Evolutionary conservation across 1,140 invertebrate genomes (phyloP), one percentile per base, ranked within the genome.

Genomic region (Drosophila aff.): DNA sequence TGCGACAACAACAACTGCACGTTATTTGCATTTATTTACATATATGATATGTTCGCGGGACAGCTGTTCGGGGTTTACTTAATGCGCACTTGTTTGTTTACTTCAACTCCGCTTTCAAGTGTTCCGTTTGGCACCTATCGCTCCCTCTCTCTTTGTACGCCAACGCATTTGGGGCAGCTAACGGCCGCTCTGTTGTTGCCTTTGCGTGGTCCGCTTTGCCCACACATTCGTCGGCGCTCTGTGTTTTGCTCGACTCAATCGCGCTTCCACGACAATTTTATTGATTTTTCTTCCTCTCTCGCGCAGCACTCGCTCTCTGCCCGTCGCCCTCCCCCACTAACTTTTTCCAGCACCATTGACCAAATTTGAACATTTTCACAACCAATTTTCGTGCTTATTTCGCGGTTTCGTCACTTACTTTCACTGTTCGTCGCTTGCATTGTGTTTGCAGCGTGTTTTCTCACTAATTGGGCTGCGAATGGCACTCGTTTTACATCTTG

Each of bases 161-260:
- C 76, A 89, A 80, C 76, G 33, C 83, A 83, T 87, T 89, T 89
- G 49, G 80, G 72, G 31, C 83, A 83, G n/a, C 41, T 87, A 87
- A 84, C 81, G 76, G 68, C 57, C 49, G 26, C 23, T 21, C 16
- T 49, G 40, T 68, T 55, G 43, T 52, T 76, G 41, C 23, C 58
- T 73, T 71, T 49, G 33, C 44, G 50, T 55, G 49, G 57, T 49
- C 13, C 16, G 9, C 46, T 65, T 72, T 58, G 28, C 21, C 63
- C 47, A 36, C 74, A 69, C 57, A 49, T 81, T 76, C 73, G 68
- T 89, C 62, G 33, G 47, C 52, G 64, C 43, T 81, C 46, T 89
- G 80, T 87, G 85, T 89, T 89, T 89, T 89, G 84, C 84, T 89
- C 84, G 52, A 26, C 18, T 62, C 69, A 89, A 90, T 89, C 84